Base-by-base conservation (phyloP, 2,113 vertebrate species). In the Ceyx margarethae region DNA sequence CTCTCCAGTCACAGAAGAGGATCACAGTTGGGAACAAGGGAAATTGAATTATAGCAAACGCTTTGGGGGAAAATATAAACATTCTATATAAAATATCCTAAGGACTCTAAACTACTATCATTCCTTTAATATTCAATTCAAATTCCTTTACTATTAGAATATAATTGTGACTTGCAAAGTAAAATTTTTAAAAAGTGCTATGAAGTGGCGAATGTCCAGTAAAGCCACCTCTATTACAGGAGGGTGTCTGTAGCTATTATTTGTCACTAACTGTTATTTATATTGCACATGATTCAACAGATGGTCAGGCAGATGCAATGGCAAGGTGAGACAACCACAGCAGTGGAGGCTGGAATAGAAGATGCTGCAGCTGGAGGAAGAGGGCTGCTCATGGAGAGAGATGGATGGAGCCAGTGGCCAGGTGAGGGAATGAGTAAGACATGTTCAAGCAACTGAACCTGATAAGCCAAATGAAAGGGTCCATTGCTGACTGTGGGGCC, bases 251-350 rank as follows among this genome's bases (percentile, higher is more conserved):
- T 85, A 66, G 75, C 85, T 92, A 91, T 91, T 95, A 91, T 94
- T 94, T 96, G 90, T 90, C 95, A 94, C 90, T 95, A 56, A 40
- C 72, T 95, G 79, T 95, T 96, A 95, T 95, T 95, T 94, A 91
- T 94, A 89, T 57, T 88, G 88, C 93, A 93, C 82, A 90, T 83
- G 85, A 93, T 95, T 95, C 95, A 93, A 94, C 94, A 96, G 94
- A 96, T 95, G 94, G 94, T 74, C 76, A 15, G 88, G 91, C 95
- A 96, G 95, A 91, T 95, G 95, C 95, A 92, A 94, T 95, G 95
- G 95, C 95, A 95, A 91, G 94, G 93, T 95, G 90, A 94, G 93
- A 85, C 85, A 95, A 81, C 93, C 87, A 91, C 94, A 95, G 93
- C 90, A 91, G 94, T 0, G 90, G 86, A 88, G 72, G 90, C 82